Conservation (phyloP, 30 jellyfish, hydroid and myxozoan genomes). For the Chironex yamaguchii region DNA sequence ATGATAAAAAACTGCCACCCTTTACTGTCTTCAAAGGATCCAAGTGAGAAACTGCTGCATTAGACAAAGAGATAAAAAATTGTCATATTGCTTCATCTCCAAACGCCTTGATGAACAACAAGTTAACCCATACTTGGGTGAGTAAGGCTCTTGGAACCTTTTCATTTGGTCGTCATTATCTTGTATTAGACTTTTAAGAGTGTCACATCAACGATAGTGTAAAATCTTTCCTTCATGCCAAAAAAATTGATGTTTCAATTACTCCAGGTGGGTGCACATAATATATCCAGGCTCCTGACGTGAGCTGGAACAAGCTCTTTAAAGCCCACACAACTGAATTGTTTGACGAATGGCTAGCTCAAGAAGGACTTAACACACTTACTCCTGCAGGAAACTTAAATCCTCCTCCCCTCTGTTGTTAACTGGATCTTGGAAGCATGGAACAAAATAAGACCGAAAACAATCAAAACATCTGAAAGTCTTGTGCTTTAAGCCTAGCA, state of each 20-base stretch:
- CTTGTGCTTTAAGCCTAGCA: not conserved
- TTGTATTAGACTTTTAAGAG: not conserved
- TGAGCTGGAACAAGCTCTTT: not conserved
- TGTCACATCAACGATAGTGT: slow-evolving; percentile 1
- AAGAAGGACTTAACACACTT: not conserved
- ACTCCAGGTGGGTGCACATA: too few species aligned
- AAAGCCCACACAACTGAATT: not conserved
- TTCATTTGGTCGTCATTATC: not conserved
- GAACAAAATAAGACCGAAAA: not conserved
- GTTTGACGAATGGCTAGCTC: not conserved
- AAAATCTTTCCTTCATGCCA: not conserved
- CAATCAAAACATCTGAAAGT: too few species aligned
- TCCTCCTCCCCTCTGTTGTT: not conserved
- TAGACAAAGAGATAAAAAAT: too few species aligned
- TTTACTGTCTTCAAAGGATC: slow-evolving; percentile 14
- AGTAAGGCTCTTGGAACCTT: not conserved
- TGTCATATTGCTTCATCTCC: too few species aligned
- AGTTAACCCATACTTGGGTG: slow-evolving; percentile 5
- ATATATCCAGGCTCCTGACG: slow-evolving; percentile 10
- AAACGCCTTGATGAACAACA: not conserved
- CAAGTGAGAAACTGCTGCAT: too few species aligned
- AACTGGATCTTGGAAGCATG: not conserved
- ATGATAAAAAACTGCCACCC: slow-evolving; percentile 1
- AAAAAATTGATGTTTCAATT: not conserved
- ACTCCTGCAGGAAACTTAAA: not conserved